Evolutionary conservation across 2,888 invertebrate species (phyloP), one percentile per base, ranked within the genome.

Genomic region (Phanerotoma sp.): DNA sequence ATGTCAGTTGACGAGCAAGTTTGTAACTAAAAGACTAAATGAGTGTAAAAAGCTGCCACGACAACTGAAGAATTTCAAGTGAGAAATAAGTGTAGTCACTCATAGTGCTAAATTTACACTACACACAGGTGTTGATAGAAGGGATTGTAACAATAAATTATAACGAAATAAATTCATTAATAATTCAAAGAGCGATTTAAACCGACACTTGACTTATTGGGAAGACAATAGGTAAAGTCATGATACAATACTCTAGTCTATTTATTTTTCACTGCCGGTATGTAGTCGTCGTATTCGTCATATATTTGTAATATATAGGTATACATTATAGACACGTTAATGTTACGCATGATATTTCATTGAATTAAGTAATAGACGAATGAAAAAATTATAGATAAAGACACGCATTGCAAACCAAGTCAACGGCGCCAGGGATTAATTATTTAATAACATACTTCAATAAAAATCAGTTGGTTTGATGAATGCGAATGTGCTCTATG

Each of bases 201-300:
- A 37, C 54, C 57, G 32, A 51, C 56, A 57, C 38, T 57, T 41
- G 58, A 60, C 66, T 67, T 65, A 65, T 67, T 59, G 60, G 65
- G 66, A 58, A 63, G 60, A 66, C 66, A 65, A 67, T 68, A 56
- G 60, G 25, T 47, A 21, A 16, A 44, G 22, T 21, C 49, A 52
- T 60, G 44, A 48, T 51, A 53, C 59, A 58, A 60, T 61, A 60
- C 50, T 56, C 59, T 56, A 41, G 32, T 50, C 50, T 54, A 57
- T 59, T 62, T 57, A 25, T 25, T 54, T 49, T 30, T 49, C 56
- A 60, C 52, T 56, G 51, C 53, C 49, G 44, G 48, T 37, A 54
- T 47, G 32, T 37, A 35, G 25, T 25, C 22, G 18, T n/a, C n/a
- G n/a, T n/a, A n/a, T n/a, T n/a, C n/a, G n/a, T n/a, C n/a, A n/a